Evolutionary conservation across 2,888 invertebrate genomes (phyloP), one percentile per base, ranked within the genome.

Genomic region (Caenorhabditis virilis): DNA sequence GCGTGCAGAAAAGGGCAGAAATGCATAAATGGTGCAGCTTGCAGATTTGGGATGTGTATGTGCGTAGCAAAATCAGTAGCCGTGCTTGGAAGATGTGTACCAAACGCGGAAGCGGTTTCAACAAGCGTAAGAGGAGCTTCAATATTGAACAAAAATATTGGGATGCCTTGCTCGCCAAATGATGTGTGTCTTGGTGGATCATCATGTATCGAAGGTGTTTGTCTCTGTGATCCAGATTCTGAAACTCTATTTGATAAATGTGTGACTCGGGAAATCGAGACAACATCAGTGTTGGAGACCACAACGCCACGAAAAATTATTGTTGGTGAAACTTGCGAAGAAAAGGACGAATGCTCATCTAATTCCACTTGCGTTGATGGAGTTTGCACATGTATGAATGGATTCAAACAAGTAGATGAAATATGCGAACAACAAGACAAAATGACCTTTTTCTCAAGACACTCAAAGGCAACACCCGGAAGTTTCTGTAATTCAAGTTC

Each of bases 11-110:
- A 65, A 5, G 80, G 80, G 1, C 72, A 82, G 46, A 49, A 51
- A 23, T 82, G 82, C 54, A 45, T 65, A 20, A 68, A 72, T 18
- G 81, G 79, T 18, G 68, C 72, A 15, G 62, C 59, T 1, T 83
- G 83, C 49, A 66, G 76, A 7, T 78, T 77, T 52, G 80, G 79
- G 6, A 60, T 72, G 25, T 81, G 81, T 52, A 69, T 76, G 58
- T 79, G 80, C 27, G 57, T 66, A 9, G 60, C 66, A 2, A 77
- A 70, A 11, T 61, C 70, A 27, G 48, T 66, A 30, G 59, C 64
- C 2, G 58, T 70, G 0, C 54, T 67, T 9, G 76, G 73, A 3
- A 36, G 67, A 26, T 79, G 79, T 43, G 74, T 64, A n/a, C 36
- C 36, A 20, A 43, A 48, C 43, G 33, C 26, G 16, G 62, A 56